phyloP scores from a whole-genome alignment of 2,113 vertebrate species.

The Paralichthys olivaceus region DNA sequence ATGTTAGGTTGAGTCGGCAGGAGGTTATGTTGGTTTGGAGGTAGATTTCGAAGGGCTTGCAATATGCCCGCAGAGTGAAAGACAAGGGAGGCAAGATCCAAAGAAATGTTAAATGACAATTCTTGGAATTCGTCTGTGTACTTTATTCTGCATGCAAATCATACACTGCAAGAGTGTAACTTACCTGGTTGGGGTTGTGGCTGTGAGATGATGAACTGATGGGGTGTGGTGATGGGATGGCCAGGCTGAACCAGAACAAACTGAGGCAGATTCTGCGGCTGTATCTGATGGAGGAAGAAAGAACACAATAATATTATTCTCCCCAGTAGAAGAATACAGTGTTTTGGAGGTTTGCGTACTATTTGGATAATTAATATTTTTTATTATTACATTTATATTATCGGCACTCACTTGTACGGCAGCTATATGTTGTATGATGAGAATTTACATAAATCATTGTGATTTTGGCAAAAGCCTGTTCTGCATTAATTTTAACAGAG shows the following conservation, averaged over 20 bases:
- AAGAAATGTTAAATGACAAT: neutral
- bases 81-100: slow-evolving; percentile 3
- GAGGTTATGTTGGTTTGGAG: slow-evolving; percentile 99
- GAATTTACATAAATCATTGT: too few relatives aligned
- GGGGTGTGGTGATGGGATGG: slow-evolving; percentile 88
- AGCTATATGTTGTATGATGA: too few relatives aligned
- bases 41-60: slow-evolving; percentile 93
- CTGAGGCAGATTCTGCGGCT: slow-evolving; percentile 97
- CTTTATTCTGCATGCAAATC: neutral
- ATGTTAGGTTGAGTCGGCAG: slow-evolving; percentile 98
- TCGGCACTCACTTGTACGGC: neutral
- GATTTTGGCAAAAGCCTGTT: too few relatives aligned
- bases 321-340: neutral
- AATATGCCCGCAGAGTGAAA: slow-evolving; percentile 86
- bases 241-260: slow-evolving; percentile 97
- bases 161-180: slow-evolving; percentile 26
- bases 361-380: neutral
- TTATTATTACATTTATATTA: neutral
- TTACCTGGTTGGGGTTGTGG: slow-evolving; percentile 94
- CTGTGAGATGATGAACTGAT: slow-evolving; percentile 99
- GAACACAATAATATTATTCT: neutral
- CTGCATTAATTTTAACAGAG: too few relatives aligned
- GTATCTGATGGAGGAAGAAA: slow-evolving; percentile 88
- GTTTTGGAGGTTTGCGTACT: neutral
- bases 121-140: neutral